Percentiles rank a stretch among this genome's conserved stretches.
Conservation (phyloP, 2,113 vertebrate genomes). For the Deroptyus accipitrinus region DNA sequence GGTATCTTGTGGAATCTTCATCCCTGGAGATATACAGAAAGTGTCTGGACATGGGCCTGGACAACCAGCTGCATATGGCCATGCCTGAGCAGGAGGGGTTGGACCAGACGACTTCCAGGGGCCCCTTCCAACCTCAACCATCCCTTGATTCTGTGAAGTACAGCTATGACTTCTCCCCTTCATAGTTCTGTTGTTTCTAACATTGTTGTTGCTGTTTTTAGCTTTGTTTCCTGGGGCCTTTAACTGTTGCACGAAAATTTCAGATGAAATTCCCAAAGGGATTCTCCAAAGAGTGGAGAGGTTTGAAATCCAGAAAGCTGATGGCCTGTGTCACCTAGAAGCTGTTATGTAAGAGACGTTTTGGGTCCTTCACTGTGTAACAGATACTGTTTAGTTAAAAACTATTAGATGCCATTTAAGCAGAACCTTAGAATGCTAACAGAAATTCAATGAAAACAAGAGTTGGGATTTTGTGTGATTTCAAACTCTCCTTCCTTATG, state of each 20-base stretch:
- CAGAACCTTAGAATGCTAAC: neutral
- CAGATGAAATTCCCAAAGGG: conserved; percentile 58
- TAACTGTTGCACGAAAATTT: conserved; percentile 70
- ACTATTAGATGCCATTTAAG: neutral
- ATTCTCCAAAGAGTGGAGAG: conserved; percentile 63
- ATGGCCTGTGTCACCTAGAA: conserved; percentile 68
- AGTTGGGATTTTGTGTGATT: neutral
- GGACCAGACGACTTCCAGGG: neutral
- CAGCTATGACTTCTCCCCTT: neutral
- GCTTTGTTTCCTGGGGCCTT: conserved; percentile 72
- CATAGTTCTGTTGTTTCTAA: neutral
- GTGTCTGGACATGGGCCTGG: neutral
- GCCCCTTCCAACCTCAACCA: neutral
- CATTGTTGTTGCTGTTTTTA: conserved; percentile 33
- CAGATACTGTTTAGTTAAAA: neutral
- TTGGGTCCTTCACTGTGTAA: neutral
- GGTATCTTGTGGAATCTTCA: neutral
- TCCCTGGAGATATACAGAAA: neutral
- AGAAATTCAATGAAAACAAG: neutral
- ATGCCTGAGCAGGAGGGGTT: neutral
- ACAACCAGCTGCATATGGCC: neutral
- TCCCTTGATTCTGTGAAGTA: neutral
- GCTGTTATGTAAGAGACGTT: conserved; percentile 75
- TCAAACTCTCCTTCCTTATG: neutral
- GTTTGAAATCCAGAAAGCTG: conserved; percentile 68